These are phyloP conservation scores for Myotis brandtii DNA, from an alignment of 2,113 vertebrate species.

Conservation along the genomic window DNA sequence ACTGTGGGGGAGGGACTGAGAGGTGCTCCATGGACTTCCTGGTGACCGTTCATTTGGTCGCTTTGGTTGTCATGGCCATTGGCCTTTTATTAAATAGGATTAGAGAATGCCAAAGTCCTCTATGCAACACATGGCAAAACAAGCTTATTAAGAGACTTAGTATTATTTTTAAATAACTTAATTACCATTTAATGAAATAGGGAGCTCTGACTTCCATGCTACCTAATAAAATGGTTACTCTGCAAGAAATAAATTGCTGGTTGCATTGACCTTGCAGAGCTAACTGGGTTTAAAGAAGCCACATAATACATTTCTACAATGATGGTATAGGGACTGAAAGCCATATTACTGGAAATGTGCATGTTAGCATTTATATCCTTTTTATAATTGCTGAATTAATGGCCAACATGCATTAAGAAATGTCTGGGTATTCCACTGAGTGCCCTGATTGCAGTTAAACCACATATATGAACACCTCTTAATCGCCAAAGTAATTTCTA, in stretches of 20 bases:
- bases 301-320: conserved; percentile 67
- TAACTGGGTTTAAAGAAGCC: conserved; percentile 71
- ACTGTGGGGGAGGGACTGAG: too few species aligned
- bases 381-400: conserved; percentile 79
- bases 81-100: not conserved
- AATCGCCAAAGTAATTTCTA: conserved; percentile 79
- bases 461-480: conserved; percentile 73
- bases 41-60: too few species aligned
- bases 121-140: conserved; percentile 68
- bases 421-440: conserved; percentile 71
- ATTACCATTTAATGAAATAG: conserved; percentile 82
- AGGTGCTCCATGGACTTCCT: too few species aligned
- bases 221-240: conserved; percentile 80
- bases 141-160: conserved; percentile 78
- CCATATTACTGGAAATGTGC: conserved; percentile 68
- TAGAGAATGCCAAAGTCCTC: conserved; percentile 70
- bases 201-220: conserved; percentile 67
- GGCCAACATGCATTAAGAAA: conserved; percentile 75
- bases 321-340: conserved; percentile 68
- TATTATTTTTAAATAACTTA: conserved; percentile 82
- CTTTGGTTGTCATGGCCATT: too few species aligned
- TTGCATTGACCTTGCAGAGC: conserved; percentile 70
- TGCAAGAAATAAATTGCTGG: conserved; percentile 74
- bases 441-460: conserved; percentile 67
- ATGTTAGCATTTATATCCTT: conserved; percentile 73